Base-by-base conservation (phyloP, 2,888 invertebrate species). In the Harpalus rufipes region DNA sequence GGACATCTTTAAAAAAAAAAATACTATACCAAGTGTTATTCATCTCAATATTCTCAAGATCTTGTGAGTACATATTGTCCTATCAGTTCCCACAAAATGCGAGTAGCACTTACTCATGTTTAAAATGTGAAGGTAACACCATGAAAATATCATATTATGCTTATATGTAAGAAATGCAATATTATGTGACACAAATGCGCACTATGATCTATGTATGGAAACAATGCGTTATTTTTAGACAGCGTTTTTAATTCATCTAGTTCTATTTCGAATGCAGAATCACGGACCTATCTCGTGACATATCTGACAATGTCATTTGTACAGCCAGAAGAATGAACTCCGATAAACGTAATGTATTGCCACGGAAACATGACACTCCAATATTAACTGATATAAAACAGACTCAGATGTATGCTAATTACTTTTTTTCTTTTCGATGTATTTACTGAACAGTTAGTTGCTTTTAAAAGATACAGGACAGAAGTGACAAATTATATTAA, bases 241-340 rank as follows among this genome's bases (percentile, higher is more conserved):
- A 41, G 16, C n/a, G 58, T 72, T 56, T 82, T 82, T 82, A 82
- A 82, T 82, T 82, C 56, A 41, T 21, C 51, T 72, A 56, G 72
- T n/a, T 21, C 63, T 41, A 63, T 63, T 58, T 58, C n/a, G 58
- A 72, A 68, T 56, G 58, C 58, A 68, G 25, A 65, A 32, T 82
- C 39, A 51, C 68, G 10, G 72, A 12, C 74, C 41, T 83, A 84
- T 84, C 84, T 78, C 21, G 3, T 78, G 84, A 84, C 84, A 84
- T 16, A 84, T 84, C 84, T 84, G 84, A 84, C 84, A 84, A 44
- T 32, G 84, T 84, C 84, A 84, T 84, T 84, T 84, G 84, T 84
- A 78, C 25, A 59, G 78, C 61, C 25, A 74, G 56, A 78, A 84
- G 84, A 84, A 78, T 84, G 74, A 78, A 84, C 65, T 84, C 51